Evolutionary conservation across 1,140 invertebrate genomes (phyloP), one percentile per base, ranked within the genome.

Genomic region (Chionoecetes opilio): DNA sequence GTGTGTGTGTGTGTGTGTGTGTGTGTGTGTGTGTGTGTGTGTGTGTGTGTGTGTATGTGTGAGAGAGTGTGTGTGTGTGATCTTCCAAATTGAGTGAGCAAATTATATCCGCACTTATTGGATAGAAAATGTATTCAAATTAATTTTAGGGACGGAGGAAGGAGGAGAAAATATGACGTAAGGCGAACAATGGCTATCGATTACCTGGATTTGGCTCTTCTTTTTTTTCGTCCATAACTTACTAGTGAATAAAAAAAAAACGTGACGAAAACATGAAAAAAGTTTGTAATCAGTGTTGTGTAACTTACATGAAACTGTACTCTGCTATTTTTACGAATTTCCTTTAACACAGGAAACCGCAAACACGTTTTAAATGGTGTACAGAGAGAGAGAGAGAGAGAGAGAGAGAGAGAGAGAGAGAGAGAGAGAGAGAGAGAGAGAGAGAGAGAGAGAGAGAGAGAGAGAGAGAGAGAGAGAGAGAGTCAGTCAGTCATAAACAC

Each of bases 1-100:
- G 63, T 75, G 63, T 75, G 63, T 75, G 63, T 75, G 63, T 75
- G 63, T 75, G 63, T 75, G 63, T 75, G 63, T 75, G 63, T 75
- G 63, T 75, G 63, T 75, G 63, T 75, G 63, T 75, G 63, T 75
- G 63, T 75, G 63, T 75, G 63, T 75, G 6, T n/a, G 53, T 75
- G 53, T 75, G 53, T 75, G 53, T 75, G 53, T 75, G 53, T 75
- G 6, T 75, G 2, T 14, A 75, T 1, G 63, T n/a, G n/a, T n/a
- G n/a, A n/a, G n/a, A n/a, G n/a, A n/a, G n/a, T n/a, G n/a, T n/a
- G n/a, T n/a, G n/a, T n/a, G n/a, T n/a, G n/a, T n/a, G n/a, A n/a
- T n/a, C n/a, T n/a, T n/a, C n/a, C n/a, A n/a, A n/a, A n/a, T n/a
- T n/a, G n/a, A n/a, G n/a, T n/a, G n/a, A n/a, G n/a, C n/a, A n/a